phyloP scores from a whole-genome alignment of 2,113 vertebrate genomes.

The Otocyon megalotis region DNA sequence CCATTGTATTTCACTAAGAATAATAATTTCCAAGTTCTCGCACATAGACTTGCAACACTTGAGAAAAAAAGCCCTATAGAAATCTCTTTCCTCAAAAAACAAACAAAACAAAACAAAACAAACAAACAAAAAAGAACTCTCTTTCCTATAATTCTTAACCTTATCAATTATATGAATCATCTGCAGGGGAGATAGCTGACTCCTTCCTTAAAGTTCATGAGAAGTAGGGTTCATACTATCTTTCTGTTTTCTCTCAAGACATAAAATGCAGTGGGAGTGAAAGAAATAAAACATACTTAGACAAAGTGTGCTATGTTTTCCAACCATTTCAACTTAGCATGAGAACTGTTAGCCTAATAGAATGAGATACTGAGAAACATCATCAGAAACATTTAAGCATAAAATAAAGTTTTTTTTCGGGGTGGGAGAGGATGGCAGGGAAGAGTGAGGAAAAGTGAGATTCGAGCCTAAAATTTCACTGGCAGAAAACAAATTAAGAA shows the following conservation, averaged over 20 bases:
- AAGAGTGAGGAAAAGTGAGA: not conserved
- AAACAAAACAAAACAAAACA: too few relatives aligned
- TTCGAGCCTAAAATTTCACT: not conserved
- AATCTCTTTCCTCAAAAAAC: not conserved
- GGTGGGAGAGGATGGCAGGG: not conserved
- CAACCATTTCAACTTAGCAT: not conserved
- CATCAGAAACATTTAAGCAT: not conserved
- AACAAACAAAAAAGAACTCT: too few relatives aligned
- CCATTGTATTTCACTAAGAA: not conserved
- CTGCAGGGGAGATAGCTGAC: not conserved
- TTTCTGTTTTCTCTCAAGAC: constrained; percentile 3
- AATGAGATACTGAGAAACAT: not conserved
- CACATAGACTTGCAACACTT: not conserved
- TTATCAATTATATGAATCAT: not conserved
- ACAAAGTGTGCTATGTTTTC: not conserved
- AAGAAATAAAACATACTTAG: not conserved
- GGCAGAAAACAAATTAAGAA: not conserved
- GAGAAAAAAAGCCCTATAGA: not conserved
- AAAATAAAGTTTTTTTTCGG: not conserved
- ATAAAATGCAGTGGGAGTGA: not conserved
- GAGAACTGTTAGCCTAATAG: not conserved
- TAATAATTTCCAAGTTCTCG: not conserved
- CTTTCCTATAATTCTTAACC: not conserved
- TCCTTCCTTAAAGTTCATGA: not conserved
- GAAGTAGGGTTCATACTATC: not conserved